Evolutionary conservation across 2,888 invertebrate species (phyloP), one percentile per base, ranked within the genome.

Genomic region (Osmoderma eremita): DNA sequence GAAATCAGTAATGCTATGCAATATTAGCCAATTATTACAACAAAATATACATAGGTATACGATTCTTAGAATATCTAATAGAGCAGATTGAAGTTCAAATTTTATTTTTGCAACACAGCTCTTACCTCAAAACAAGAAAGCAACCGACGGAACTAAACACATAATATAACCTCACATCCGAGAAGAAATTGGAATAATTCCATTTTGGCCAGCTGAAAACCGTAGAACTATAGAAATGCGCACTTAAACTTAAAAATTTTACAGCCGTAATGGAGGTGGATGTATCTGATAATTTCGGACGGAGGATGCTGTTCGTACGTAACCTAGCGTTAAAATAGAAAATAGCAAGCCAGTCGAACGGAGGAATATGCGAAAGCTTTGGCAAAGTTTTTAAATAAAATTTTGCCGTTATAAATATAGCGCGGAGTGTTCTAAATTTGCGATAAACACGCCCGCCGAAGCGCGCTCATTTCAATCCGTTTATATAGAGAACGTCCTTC

Each of bases 311-410:
- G 10, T 61, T 45, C 17, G 45, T 45, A 61, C 58, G 58, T 45
- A 61, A 61, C 58, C 24, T 24, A 45, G 30, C 45, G 58, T 45
- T 61, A 61, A 61, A 61, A 61, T 61, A 61, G 58, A 61, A 56
- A 61, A 61, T 42, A 30, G 56, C 39, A 41, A 56, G 30, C 58
- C 45, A 61, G 58, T 24, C 30, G 45, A 45, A 45, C 24, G 58
- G 58, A 45, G 45, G 58, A 61, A 61, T 61, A 61, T 61, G 30
- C 58, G 45, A 15, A 18, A 13, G 45, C 30, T 61, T 61, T 61
- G 58, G 58, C 58, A 61, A 45, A 61, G 58, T 61, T 61, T 61
- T 61, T 45, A 61, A 61, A 61, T 61, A 61, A 61, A 45, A 61
- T 61, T 61, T 61, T 17, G 58, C 58, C 45, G 48, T 45, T 61